phyloP scores from a whole-genome alignment of 1,140 invertebrate genomes.

The Platyura marginata region DNA sequence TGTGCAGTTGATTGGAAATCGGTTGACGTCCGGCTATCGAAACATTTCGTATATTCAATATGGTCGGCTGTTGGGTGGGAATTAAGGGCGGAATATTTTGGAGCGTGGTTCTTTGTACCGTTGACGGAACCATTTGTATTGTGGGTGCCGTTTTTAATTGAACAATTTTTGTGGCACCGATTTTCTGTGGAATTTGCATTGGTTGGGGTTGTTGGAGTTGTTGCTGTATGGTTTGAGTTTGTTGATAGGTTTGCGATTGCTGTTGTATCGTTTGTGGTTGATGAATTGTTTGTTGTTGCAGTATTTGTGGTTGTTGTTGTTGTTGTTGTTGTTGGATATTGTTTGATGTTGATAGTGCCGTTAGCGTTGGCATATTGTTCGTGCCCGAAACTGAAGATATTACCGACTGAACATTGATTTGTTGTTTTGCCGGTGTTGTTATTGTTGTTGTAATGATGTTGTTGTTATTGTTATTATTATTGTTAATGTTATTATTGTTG shows the following conservation, averaged over 20 bases:
- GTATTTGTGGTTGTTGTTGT: constrained; percentile 5
- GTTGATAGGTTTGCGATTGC: no score
- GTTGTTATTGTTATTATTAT: no score
- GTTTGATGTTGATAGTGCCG: constrained; percentile 8
- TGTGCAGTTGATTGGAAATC: constrained; percentile 16
- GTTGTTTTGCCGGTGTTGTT: neutral
- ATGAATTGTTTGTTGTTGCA: constrained; percentile 4
- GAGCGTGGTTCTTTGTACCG: constrained; percentile 1
- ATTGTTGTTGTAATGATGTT: no score
- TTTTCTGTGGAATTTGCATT: constrained; percentile 1
- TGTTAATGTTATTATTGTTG: no score
- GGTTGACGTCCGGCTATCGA: constrained; percentile 19
- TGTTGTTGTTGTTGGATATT: neutral
- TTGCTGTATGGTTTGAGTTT: neutral
- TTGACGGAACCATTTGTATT: constrained; percentile 13
- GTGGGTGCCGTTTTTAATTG: constrained; percentile 10
- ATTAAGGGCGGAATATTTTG: constrained; percentile 6
- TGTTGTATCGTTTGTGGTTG: neutral
- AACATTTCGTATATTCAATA: constrained; percentile 21
- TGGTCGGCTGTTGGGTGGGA: constrained; percentile 7
- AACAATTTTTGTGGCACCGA: constrained; percentile 9
- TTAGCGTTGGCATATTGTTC: constrained; percentile 9
- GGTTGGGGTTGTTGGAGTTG: constrained; percentile 8
- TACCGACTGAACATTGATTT: neutral
- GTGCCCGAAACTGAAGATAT: neutral